A percentile compares a stretch with the other conserved stretches of the same genome.
Conservation (phyloP, 2,888 invertebrate genomes). For the Eurytoma californica region DNA sequence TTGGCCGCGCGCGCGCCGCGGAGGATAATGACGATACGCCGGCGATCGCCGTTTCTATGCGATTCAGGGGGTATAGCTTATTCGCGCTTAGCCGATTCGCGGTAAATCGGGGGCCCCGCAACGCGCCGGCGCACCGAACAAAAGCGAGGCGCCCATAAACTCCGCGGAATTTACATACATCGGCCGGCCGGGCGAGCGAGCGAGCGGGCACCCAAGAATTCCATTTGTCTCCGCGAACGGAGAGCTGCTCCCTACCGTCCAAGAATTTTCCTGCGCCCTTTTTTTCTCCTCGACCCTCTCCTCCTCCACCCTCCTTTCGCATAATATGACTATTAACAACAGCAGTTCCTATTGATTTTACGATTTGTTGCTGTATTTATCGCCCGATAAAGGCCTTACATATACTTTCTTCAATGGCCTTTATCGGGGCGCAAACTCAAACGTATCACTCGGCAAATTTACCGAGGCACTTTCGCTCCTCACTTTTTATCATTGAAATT, state of each 20-base stretch:
- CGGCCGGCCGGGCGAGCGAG: neutral
- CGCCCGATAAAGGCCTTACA: no score
- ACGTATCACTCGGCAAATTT: no score
- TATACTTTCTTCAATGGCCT: slow-evolving; percentile 7
- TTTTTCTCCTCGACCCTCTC: no score
- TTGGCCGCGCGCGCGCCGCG: slow-evolving; percentile 7
- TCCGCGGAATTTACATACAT: slow-evolving; percentile 41
- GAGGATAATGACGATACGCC: slow-evolving; percentile 41
- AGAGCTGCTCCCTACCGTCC: neutral
- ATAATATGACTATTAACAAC: no score
- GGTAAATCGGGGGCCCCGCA: slow-evolving; percentile 38
- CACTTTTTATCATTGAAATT: no score
- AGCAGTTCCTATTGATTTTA: no score
- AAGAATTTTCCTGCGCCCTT: neutral
- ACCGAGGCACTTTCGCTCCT: no score
- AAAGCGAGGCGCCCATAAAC: slow-evolving; percentile 32
- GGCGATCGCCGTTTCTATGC: slow-evolving; percentile 36
- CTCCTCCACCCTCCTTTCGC: no score
- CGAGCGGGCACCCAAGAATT: slow-evolving; percentile 25
- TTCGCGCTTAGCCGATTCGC: slow-evolving; percentile 36
- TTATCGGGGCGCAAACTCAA: no score
- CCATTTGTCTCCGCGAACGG: slow-evolving; percentile 39
- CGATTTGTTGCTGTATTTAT: no score
- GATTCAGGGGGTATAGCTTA: slow-evolving; percentile 27
- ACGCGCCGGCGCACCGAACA: slow-evolving; percentile 18